phyloP scores from a whole-genome alignment of 2,113 vertebrate genomes.

The Gymnorhina tibicen region DNA sequence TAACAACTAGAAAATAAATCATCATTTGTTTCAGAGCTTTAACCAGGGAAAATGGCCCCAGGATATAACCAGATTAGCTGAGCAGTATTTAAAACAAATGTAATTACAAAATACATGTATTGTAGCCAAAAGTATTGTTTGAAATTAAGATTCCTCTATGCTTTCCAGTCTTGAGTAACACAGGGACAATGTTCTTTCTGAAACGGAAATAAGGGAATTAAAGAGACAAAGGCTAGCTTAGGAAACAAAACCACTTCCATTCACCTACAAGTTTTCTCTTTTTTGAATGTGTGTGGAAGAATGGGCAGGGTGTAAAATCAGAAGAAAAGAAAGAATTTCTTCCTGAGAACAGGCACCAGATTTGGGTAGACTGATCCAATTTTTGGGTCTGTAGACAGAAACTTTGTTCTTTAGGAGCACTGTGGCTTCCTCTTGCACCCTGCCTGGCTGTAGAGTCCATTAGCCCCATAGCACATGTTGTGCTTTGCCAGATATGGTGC shows the following conservation, averaged over 20 bases:
- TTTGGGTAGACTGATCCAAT: not conserved
- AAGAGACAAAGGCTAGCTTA: constrained; percentile 1
- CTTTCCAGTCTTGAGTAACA: not conserved
- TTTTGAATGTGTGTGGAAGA: not conserved
- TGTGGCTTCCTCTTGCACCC: not conserved
- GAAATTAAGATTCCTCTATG: not conserved
- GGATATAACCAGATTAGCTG: constrained; percentile 3
- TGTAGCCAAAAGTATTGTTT: constrained; percentile 36
- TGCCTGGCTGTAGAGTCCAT: not conserved
- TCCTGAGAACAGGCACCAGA: not conserved
- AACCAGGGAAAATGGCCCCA: not conserved
- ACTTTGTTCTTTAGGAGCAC: not conserved
- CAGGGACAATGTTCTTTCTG: not conserved
- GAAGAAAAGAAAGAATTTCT: not conserved
- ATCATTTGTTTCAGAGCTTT: constrained; percentile 8
- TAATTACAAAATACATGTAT: not conserved
- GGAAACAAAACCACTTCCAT: constrained; percentile 43
- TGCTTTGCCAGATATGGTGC: not conserved
- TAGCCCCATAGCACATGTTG: fast-evolving
- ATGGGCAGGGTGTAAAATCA: not conserved
- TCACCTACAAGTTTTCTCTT: not conserved
- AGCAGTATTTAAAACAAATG: constrained; percentile 30
- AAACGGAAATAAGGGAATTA: constrained; percentile 22
- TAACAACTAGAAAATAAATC: constrained; percentile 36
- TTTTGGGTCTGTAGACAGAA: not conserved